Evolutionary conservation across 2,888 invertebrate species (phyloP).

Genomic region (Tachina fera): DNA sequence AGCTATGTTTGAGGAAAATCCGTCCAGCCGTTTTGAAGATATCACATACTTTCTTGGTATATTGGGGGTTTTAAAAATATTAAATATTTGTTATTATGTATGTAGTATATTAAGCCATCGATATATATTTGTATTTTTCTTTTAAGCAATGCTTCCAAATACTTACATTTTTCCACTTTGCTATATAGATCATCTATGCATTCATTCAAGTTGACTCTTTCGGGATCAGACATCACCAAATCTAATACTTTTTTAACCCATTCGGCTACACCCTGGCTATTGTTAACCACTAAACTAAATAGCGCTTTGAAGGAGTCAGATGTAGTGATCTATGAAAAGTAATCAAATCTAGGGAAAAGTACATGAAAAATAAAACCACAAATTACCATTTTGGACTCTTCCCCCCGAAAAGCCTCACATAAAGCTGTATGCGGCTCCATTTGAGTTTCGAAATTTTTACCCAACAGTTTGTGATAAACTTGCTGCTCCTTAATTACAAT

Average conservation of each 20-base stretch:
- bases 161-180: slow-evolving; percentile 90
- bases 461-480: slow-evolving; percentile 93
- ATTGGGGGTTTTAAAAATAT: no score
- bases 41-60: no score
- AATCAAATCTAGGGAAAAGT: background rate
- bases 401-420: slow-evolving; percentile 78
- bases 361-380: background rate
- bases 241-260: slow-evolving; percentile 92
- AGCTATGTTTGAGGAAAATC: no score
- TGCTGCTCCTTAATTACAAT: slow-evolving; percentile 92
- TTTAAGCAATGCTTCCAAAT: no score
- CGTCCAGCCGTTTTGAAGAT: no score
- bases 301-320: slow-evolving; percentile 91
- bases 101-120: no score
- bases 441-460: slow-evolving; percentile 90
- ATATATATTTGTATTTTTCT: no score
- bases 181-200: slow-evolving; percentile 93
- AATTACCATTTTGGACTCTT: slow-evolving; percentile 78
- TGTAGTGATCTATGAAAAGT: slow-evolving; percentile 86
- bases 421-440: slow-evolving; percentile 79
- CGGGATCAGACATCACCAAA: slow-evolving; percentile 87
- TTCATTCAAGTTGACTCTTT: slow-evolving; percentile 87
- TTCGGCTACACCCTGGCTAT: slow-evolving; percentile 95
- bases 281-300: slow-evolving; percentile 91
- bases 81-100: no score